These are phyloP conservation scores for Gerris lacustris DNA, from an alignment of 2,888 invertebrate genomes.

Conservation along the genomic window DNA sequence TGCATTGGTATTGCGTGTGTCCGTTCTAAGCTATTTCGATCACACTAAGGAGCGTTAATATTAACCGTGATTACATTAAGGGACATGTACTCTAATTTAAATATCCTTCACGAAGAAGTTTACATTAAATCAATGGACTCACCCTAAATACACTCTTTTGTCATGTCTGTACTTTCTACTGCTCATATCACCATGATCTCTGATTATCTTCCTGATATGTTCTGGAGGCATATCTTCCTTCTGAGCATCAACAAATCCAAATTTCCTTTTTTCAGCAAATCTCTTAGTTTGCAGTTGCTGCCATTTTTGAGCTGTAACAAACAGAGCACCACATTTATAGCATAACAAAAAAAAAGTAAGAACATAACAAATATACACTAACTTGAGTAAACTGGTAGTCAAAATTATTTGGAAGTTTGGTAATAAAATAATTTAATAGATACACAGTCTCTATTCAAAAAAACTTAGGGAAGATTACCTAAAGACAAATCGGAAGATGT, in stretches of 20 bases:
- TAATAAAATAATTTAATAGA: neutral
- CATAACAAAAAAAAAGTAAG: slow-evolving; percentile 11
- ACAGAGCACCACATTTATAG: neutral
- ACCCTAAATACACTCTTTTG: slow-evolving; percentile 92
- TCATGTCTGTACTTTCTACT: slow-evolving; percentile 97
- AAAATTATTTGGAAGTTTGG: neutral
- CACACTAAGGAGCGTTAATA: no score
- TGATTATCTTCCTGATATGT: slow-evolving; percentile 95
- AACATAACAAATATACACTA: slow-evolving; percentile 2
- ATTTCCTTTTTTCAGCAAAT: slow-evolving; percentile 95
- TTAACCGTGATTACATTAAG: no score
- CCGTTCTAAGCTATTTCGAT: no score
- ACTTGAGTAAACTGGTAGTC: neutral
- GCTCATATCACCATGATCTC: slow-evolving; percentile 99
- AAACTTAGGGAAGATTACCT: no score
- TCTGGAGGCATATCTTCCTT: slow-evolving; percentile 99
- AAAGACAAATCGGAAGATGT: no score
- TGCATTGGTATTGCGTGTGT: no score
- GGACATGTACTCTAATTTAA: no score
- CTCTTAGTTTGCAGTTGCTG: slow-evolving; percentile 96
- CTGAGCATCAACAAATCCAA: slow-evolving; percentile 97
- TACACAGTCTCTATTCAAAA: no score
- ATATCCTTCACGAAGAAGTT: no score
- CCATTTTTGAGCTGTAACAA: slow-evolving; percentile 77
- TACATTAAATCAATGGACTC: slow-evolving; percentile 28